Evolutionary conservation across 2,113 vertebrate genomes (phyloP).

Genomic region (Chaetodon auriga): DNA sequence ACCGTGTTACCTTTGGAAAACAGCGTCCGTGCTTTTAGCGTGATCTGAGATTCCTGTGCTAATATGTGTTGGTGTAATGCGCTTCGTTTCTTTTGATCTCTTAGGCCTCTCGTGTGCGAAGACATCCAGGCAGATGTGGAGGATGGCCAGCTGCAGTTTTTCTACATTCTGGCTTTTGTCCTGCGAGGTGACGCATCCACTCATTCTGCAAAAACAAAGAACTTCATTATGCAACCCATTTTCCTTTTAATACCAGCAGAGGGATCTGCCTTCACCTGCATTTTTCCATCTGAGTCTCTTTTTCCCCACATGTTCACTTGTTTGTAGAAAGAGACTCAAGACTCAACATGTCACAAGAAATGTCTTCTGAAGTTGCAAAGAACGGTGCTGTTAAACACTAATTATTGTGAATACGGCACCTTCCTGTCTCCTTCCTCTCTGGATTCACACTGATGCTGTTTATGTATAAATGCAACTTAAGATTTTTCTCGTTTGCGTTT

Average conservation of each 20-base stretch:
- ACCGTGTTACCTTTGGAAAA: not conserved
- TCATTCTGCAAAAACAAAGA: too few relatives aligned
- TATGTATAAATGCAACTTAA: not conserved
- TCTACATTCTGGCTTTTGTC: slow-evolving; percentile 89
- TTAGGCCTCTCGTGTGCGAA: slow-evolving; percentile 83
- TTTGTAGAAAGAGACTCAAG: slow-evolving; percentile 2
- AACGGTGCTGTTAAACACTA: not conserved
- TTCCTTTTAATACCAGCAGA: not conserved
- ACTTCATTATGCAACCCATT: not conserved
- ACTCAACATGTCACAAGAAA: not conserved
- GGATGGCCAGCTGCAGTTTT: slow-evolving; percentile 84
- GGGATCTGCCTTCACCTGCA: not conserved
- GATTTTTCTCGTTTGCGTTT: not conserved
- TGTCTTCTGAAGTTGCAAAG: not conserved
- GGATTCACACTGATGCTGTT: not conserved
- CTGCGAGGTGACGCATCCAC: slow-evolving; percentile 83
- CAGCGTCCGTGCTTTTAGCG: not conserved
- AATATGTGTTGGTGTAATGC: not conserved
- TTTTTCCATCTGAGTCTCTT: not conserved
- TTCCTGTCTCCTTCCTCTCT: not conserved
- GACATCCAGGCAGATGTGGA: slow-evolving; percentile 76
- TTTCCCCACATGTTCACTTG: not conserved
- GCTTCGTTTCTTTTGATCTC: slow-evolving; percentile 7
- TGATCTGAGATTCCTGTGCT: not conserved
- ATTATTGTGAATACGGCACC: not conserved